Percentiles rank a stretch among this genome's conserved stretches.
These are phyloP conservation scores for Agrochola macilenta DNA, from an alignment of 2,888 invertebrate species.

Conservation along the genomic window DNA sequence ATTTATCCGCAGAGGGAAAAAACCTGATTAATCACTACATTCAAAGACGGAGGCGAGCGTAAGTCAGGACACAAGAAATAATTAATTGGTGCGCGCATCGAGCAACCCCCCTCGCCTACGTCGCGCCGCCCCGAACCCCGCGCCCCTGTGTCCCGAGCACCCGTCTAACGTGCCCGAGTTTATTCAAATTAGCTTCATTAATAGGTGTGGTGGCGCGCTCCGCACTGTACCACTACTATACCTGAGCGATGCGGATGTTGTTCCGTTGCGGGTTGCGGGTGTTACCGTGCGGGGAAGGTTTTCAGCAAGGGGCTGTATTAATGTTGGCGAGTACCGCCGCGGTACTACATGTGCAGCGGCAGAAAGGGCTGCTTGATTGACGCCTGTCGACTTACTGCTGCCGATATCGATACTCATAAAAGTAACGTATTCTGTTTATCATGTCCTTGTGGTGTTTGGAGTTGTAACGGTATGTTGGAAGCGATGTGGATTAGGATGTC, in stretches of 20 bases:
- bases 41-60: conserved; percentile 82
- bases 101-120: conserved; percentile 17
- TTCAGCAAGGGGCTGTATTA: background rate
- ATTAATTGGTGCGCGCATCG: conserved; percentile 77
- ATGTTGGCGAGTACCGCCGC: background rate
- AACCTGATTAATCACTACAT: conserved; percentile 86
- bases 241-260: conserved; percentile 23
- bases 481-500: conserved; percentile 5
- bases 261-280: conserved; percentile 7
- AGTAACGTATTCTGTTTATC: background rate
- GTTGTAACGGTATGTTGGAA: background rate
- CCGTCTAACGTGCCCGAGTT: conserved; percentile 68
- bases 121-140: conserved; percentile 32
- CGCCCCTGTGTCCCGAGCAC: conserved; percentile 40
- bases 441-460: background rate
- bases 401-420: conserved; percentile 3
- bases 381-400: background rate
- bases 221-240: conserved; percentile 15
- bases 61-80: conserved; percentile 85
- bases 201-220: conserved; percentile 61
- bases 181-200: conserved; percentile 80
- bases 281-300: background rate
- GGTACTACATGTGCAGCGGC: background rate
- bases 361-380: conserved; percentile 2
- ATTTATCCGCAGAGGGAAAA: conserved; percentile 80